phyloP scores from a whole-genome alignment of 2,888 invertebrate genomes.

The Aleiodes alternator region DNA sequence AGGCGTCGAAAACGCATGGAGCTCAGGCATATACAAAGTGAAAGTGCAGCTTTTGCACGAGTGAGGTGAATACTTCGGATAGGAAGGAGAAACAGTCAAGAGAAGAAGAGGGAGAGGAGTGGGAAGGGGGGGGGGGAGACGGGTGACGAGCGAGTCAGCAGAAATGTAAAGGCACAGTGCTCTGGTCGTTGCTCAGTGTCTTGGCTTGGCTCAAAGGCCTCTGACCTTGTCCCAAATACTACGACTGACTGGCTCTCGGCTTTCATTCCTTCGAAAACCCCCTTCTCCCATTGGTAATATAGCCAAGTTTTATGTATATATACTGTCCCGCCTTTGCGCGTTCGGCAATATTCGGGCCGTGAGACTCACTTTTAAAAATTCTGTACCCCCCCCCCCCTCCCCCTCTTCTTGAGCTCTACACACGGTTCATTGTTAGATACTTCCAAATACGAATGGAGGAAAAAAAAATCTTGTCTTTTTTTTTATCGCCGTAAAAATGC shows the following conservation, averaged over 20 bases:
- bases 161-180: slow-evolving; percentile 52
- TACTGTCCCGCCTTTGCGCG: slow-evolving; percentile 46
- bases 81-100: slow-evolving; percentile 15
- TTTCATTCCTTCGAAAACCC: slow-evolving; percentile 40
- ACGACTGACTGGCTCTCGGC: slow-evolving; percentile 59
- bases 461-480: slow-evolving; percentile 36
- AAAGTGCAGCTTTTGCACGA: slow-evolving; percentile 69
- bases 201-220: slow-evolving; percentile 69
- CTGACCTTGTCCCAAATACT: slow-evolving; percentile 76
- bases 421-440: slow-evolving; percentile 46
- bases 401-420: no score
- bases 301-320: slow-evolving; percentile 32
- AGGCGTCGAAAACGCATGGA: slow-evolving; percentile 52
- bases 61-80: slow-evolving; percentile 46
- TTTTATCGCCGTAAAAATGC: slow-evolving; percentile 42
- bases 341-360: slow-evolving; percentile 48
- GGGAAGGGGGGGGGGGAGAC: slow-evolving; percentile 46
- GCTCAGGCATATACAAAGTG: slow-evolving; percentile 62
- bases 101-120: slow-evolving; percentile 38
- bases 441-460: slow-evolving; percentile 46
- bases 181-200: slow-evolving; percentile 52
- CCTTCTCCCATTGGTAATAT: slow-evolving; percentile 34
- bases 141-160: slow-evolving; percentile 52
- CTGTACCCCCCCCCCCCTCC: not conserved
- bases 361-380: slow-evolving; percentile 27